phyloP scores from a whole-genome alignment of 2,888 invertebrate species.

The Dimorphilus gyrociliatus region DNA sequence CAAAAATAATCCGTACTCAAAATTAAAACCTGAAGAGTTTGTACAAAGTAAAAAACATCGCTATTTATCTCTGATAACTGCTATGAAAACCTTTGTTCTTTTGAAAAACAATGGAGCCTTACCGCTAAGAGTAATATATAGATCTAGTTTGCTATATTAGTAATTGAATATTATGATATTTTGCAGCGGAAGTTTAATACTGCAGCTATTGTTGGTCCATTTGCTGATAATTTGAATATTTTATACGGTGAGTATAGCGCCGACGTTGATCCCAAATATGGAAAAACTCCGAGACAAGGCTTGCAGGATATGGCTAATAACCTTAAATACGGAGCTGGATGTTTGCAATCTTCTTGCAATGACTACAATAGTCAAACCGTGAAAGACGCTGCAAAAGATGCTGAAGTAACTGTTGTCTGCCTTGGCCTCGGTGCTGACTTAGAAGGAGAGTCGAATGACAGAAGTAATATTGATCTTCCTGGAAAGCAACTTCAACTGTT shows the following conservation, averaged over 20 bases:
- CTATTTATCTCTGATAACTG: constrained; percentile 13
- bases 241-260: constrained; percentile 26
- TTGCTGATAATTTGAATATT: constrained; percentile 20
- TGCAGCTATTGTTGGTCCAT: constrained; percentile 30
- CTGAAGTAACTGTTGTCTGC: constrained; percentile 22
- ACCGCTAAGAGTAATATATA: constrained; percentile 9
- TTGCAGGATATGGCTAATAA: constrained; percentile 13
- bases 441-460: constrained; percentile 21
- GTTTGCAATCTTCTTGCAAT: constrained; percentile 16
- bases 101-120: constrained; percentile 15
- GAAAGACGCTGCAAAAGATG: constrained; percentile 13
- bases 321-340: constrained; percentile 15
- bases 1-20: constrained; percentile 5
- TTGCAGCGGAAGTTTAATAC: no score
- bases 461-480: constrained; percentile 18
- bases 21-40: neutral
- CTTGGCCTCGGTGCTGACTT: constrained; percentile 21
- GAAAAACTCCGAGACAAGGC: constrained; percentile 18
- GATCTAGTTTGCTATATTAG: no score
- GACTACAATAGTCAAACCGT: constrained; percentile 14
- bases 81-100: constrained; percentile 18
- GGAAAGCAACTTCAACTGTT: constrained; percentile 20
- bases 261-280: constrained; percentile 13
- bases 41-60: constrained; percentile 13
- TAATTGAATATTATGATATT: no score